Percentiles rank a stretch among this genome's conserved stretches.
Evolutionary conservation across 1,140 invertebrate species (phyloP).

Genomic region (Hyposmocoma kahamanoa): DNA sequence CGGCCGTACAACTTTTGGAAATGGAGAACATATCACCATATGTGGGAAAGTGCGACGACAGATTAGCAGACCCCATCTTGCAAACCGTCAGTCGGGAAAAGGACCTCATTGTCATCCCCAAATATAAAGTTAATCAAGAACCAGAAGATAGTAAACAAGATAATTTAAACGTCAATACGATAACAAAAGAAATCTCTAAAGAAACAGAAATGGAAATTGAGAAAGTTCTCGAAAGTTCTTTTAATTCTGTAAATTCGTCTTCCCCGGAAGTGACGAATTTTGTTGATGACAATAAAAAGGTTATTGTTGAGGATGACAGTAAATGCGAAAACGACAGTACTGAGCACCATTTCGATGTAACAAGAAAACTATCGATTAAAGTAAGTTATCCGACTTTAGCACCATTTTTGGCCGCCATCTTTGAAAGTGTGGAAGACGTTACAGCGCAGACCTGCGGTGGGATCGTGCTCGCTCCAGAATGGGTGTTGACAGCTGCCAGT

Average conservation of each 20-base stretch:
- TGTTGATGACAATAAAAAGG: not conserved
- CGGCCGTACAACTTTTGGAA: too few relatives aligned
- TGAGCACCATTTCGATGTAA: too few relatives aligned
- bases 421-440: slow-evolving; percentile 30
- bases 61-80: not conserved
- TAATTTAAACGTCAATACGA: not conserved
- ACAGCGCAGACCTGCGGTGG: slow-evolving; percentile 37
- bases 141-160: not conserved
- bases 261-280: not conserved
- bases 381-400: slow-evolving; percentile 11
- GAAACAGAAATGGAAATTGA: too few relatives aligned
- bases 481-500: slow-evolving; percentile 30
- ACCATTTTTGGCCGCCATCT: slow-evolving; percentile 33
- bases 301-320: not conserved
- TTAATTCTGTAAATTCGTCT: too few relatives aligned
- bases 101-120: not conserved
- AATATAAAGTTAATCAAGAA: too few relatives aligned
- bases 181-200: not conserved
- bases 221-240: too few relatives aligned
- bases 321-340: not conserved
- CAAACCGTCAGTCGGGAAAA: not conserved
- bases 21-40: not conserved
- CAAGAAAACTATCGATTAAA: too few relatives aligned
- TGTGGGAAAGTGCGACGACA: not conserved
- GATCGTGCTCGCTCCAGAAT: slow-evolving; percentile 21